phyloP scores from a whole-genome alignment of 2,113 vertebrate genomes.

The Laticauda colubrina region DNA sequence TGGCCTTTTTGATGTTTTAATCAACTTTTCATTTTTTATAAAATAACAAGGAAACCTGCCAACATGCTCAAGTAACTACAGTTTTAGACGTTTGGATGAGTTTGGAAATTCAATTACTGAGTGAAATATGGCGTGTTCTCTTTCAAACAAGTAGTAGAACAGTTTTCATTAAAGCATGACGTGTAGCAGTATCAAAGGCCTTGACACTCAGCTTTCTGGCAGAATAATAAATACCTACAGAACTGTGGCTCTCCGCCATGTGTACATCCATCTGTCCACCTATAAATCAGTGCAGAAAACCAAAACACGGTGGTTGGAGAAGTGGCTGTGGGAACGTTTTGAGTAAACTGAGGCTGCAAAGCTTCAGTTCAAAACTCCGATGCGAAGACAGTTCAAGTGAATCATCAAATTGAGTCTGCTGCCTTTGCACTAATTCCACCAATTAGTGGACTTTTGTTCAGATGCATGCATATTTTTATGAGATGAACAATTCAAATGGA shows the following conservation, averaged over 20 bases:
- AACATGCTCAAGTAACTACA: background rate
- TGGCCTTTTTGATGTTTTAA: background rate
- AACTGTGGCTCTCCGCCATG: conserved; percentile 56
- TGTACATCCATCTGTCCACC: conserved; percentile 55
- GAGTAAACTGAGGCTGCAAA: background rate
- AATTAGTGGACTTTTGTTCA: background rate
- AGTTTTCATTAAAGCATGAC: conserved; percentile 57
- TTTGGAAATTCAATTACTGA: background rate
- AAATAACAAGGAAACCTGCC: background rate
- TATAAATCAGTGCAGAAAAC: conserved; percentile 47
- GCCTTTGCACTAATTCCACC: background rate
- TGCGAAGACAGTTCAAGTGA: background rate
- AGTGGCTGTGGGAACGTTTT: conserved; percentile 35
- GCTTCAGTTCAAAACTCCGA: background rate
- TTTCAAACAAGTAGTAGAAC: conserved; percentile 18
- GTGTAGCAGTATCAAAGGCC: conserved; percentile 29
- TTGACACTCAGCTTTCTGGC: conserved; percentile 56
- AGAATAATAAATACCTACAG: conserved; percentile 43
- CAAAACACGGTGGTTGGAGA: conserved; percentile 56
- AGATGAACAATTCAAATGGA: background rate
- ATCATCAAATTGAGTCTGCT: background rate
- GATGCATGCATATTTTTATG: background rate
- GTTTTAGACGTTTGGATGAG: background rate
- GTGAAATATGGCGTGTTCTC: background rate
- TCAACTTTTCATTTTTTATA: background rate